phyloP scores from a whole-genome alignment of 2,888 invertebrate genomes.

The Oasisia sp. region DNA sequence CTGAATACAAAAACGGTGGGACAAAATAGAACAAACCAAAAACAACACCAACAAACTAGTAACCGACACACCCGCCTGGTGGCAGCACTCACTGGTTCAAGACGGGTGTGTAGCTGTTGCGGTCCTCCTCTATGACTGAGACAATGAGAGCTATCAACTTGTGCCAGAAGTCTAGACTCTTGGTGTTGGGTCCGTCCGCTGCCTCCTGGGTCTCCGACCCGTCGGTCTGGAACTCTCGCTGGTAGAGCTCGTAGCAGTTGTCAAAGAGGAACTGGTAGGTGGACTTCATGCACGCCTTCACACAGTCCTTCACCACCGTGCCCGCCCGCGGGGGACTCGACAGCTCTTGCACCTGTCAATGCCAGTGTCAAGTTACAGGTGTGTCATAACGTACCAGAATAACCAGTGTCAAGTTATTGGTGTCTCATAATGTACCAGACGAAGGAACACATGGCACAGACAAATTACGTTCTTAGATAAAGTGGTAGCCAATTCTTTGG shows the following conservation, averaged over 20 bases:
- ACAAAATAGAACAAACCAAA: too few relatives aligned
- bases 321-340: constrained; percentile 98
- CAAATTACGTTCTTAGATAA: too few relatives aligned
- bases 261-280: constrained; percentile 99
- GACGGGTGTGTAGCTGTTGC: constrained; percentile 96
- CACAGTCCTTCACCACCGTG: constrained; percentile 99
- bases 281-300: constrained; percentile 96
- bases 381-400: too few relatives aligned
- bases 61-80: not conserved
- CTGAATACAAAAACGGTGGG: too few relatives aligned
- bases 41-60: too few relatives aligned
- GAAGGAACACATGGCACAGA: too few relatives aligned
- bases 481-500: too few relatives aligned
- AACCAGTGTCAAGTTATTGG: not conserved
- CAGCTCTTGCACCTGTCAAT: constrained; percentile 88
- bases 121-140: constrained; percentile 98
- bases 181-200: constrained; percentile 75
- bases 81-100: constrained; percentile 81
- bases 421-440: too few relatives aligned
- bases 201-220: constrained; percentile 79
- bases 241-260: constrained; percentile 97
- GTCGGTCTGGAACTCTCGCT: constrained; percentile 67
- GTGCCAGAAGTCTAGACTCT: constrained; percentile 98
- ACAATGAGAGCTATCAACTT: constrained; percentile 95
- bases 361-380: not conserved